Conservation (phyloP, 30 jellyfish, hydroid and myxozoan species). For the Clytia hemisphaerica region DNA sequence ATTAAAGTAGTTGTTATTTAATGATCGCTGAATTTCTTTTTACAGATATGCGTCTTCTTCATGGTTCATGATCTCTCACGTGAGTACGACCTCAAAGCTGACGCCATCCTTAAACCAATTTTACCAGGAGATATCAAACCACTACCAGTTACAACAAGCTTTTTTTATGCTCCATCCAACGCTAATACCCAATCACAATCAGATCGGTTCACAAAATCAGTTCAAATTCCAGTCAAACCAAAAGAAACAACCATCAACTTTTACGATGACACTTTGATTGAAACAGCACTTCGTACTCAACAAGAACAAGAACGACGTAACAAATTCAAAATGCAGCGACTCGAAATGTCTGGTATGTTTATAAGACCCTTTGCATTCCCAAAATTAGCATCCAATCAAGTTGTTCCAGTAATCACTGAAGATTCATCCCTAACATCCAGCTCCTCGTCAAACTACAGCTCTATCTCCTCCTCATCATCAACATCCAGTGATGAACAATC, state of each 20-base stretch:
- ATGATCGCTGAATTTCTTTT: too few species aligned
- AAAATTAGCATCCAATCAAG: neutral
- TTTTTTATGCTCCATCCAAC: too few species aligned
- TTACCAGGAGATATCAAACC: too few species aligned
- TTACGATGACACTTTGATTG: neutral
- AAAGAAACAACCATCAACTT: neutral
- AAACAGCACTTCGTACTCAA: neutral
- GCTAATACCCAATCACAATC: neutral
- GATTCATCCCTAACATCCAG: neutral
- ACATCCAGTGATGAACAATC: too few species aligned
- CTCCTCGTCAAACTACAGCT: too few species aligned
- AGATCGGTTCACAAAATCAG: too few species aligned
- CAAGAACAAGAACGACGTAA: neutral
- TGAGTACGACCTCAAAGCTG: slow-evolving; percentile 9
- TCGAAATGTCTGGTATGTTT: too few species aligned
- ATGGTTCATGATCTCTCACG: slow-evolving; percentile 20
- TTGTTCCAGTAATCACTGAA: neutral
- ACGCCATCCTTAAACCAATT: too few species aligned
- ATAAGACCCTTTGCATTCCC: too few species aligned
- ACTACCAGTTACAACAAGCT: neutral
- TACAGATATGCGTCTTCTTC: slow-evolving; percentile 2
- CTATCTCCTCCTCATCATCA: too few species aligned
- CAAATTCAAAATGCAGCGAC: neutral
- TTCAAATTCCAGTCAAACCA: too few species aligned
- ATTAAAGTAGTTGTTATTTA: too few species aligned